These are phyloP conservation scores for Uloborus diversus DNA, from an alignment of 1,140 invertebrate genomes.

Conservation along the genomic window DNA sequence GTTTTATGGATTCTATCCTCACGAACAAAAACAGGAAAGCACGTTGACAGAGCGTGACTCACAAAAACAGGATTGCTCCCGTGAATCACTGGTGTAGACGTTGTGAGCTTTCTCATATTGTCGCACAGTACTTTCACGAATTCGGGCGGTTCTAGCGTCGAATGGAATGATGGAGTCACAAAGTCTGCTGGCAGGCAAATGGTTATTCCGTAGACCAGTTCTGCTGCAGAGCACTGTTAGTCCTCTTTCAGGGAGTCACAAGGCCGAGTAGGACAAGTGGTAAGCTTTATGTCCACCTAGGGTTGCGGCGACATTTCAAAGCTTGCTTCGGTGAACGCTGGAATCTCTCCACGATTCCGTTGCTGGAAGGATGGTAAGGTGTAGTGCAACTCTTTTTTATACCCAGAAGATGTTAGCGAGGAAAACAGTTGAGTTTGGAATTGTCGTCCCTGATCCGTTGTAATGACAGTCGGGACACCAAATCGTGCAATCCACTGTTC, in stretches of 20 bases:
- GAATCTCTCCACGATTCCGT: conserved; percentile 62
- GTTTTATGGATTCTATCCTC: neutral
- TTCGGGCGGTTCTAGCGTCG: neutral
- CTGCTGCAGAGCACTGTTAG: neutral
- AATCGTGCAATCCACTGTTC: conserved; percentile 62
- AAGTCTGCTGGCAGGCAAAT: neutral
- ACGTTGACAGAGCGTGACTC: neutral
- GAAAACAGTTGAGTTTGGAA: conserved; percentile 63
- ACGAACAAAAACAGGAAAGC: neutral
- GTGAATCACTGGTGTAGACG: neutral
- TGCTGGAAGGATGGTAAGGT: conserved; percentile 61
- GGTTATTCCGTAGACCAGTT: neutral
- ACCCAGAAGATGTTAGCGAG: conserved; percentile 28
- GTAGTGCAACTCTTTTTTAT: neutral
- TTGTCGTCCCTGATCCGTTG: conserved; percentile 65
- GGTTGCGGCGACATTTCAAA: neutral
- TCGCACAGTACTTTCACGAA: neutral
- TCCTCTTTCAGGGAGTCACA: neutral
- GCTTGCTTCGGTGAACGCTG: neutral
- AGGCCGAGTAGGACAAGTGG: neutral
- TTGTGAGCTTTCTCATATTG: neutral
- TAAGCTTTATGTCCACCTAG: neutral
- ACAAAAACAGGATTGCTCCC: neutral
- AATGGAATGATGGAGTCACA: neutral
- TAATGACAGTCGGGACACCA: conserved; percentile 60